Percentiles rank a stretch among this genome's conserved stretches.
Evolutionary conservation across 2,113 vertebrate genomes (phyloP).

Genomic region (Podarcis raffonei): DNA sequence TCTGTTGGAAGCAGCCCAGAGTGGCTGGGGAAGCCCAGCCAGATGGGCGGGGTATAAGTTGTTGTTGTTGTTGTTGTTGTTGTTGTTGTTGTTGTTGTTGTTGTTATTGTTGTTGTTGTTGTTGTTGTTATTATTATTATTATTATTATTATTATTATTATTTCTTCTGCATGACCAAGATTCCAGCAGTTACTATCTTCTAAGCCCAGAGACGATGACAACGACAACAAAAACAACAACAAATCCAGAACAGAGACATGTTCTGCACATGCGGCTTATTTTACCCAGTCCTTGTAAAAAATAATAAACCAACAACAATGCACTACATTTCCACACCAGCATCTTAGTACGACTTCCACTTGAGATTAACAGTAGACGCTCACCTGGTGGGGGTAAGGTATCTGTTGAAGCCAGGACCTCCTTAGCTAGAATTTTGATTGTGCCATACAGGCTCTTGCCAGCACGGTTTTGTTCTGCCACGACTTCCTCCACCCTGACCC

Average conservation of each 20-base stretch:
- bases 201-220: no score
- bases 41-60: no score
- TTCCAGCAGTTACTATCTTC: not conserved
- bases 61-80: no score
- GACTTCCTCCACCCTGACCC: not conserved
- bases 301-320: not conserved
- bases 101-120: no score
- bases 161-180: not conserved
- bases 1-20: no score
- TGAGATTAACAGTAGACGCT: not conserved
- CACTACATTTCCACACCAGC: no score
- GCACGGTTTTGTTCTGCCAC: not conserved
- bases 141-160: not conserved
- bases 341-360: no score
- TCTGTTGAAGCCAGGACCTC: not conserved
- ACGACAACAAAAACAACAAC: not conserved
- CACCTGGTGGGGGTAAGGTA: not conserved
- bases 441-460: not conserved
- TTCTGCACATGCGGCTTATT: not conserved
- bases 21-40: no score
- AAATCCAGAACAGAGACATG: not conserved
- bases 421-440: not conserved
- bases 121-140: no score
- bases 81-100: no score
- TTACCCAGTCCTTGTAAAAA: not conserved